Percentiles rank a stretch among this genome's conserved stretches.
These are phyloP conservation scores for Cercopithecus hamlyni DNA, from an alignment of 2,797 vertebrate species.

Conservation along the genomic window DNA sequence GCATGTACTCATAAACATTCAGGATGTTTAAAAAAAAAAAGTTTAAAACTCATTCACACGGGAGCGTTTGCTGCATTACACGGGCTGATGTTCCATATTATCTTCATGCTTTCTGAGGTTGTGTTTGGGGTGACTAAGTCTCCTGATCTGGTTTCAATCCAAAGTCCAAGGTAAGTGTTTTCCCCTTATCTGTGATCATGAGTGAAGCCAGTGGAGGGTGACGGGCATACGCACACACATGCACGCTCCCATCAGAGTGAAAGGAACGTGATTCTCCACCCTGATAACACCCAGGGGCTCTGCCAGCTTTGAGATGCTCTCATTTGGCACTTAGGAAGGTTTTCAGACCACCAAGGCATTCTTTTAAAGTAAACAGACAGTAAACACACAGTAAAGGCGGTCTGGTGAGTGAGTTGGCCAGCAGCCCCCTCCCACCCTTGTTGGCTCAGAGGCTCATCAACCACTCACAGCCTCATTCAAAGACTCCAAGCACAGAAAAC, in stretches of 20 bases:
- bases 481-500: not conserved
- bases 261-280: too few species aligned
- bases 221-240: too few species aligned
- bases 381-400: not conserved
- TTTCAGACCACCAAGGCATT: not conserved
- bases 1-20: not conserved
- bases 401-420: not conserved
- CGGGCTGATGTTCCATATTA: not conserved
- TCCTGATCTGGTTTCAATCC: not conserved
- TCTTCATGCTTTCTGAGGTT: not conserved
- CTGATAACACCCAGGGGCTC: too few species aligned
- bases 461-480: not conserved
- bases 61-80: not conserved
- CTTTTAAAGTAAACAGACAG: not conserved
- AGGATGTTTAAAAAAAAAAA: not conserved
- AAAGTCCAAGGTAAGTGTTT: not conserved
- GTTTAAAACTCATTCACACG: not conserved
- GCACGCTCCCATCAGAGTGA: accelerated
- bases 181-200: not conserved
- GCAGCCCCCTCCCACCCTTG: not conserved
- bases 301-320: not conserved
- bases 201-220: too few species aligned
- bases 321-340: not conserved
- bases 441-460: not conserved
- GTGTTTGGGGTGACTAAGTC: too few species aligned